These are phyloP conservation scores for Trachelus troglodyta DNA, from an alignment of 2,888 invertebrate genomes.

Conservation along the genomic window DNA sequence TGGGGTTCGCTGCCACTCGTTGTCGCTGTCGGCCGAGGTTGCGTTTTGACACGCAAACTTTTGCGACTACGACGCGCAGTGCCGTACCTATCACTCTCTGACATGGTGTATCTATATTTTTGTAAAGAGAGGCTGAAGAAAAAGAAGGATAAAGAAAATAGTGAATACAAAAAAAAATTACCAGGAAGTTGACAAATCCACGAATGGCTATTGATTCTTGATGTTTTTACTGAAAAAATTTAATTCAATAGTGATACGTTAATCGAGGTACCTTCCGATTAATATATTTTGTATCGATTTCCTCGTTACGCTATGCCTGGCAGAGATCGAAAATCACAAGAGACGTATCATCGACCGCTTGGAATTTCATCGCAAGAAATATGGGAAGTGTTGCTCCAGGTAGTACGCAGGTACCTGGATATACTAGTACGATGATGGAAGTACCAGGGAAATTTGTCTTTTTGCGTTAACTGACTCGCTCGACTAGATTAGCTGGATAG, in stretches of 20 bases:
- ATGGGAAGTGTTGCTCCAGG: background rate
- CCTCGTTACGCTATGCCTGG: background rate
- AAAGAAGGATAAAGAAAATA: background rate
- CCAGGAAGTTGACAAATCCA: background rate
- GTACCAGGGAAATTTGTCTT: background rate
- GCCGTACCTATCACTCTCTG: background rate
- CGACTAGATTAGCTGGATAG: background rate
- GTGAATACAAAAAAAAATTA: background rate
- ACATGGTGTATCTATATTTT: background rate
- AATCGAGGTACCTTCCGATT: background rate
- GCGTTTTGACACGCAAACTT: constrained; percentile 32
- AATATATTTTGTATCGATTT: background rate
- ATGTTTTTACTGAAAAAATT: background rate
- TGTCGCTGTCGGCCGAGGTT: constrained; percentile 21
- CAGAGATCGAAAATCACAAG: background rate
- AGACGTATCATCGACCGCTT: background rate
- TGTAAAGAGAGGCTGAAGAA: background rate
- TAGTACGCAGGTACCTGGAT: background rate
- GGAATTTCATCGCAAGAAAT: background rate
- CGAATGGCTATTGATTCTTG: background rate
- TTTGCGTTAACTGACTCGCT: background rate
- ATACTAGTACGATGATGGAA: background rate
- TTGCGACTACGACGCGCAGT: constrained; percentile 10
- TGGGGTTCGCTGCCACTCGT: constrained; percentile 25
- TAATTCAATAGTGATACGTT: background rate